phyloP scores from a whole-genome alignment of 2,888 invertebrate genomes.

The Lysandra coridon region DNA sequence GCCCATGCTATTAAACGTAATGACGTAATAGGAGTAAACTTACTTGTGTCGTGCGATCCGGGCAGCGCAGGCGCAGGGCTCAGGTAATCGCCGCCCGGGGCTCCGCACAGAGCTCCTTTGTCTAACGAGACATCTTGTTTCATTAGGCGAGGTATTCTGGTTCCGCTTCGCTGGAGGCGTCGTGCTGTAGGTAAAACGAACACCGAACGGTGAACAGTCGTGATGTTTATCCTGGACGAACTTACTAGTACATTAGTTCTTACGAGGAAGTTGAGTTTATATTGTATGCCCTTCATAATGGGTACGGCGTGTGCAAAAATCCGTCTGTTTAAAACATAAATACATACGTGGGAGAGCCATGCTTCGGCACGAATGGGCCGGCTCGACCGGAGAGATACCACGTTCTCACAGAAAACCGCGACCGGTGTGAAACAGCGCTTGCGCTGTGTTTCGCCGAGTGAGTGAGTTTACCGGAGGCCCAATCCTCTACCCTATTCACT shows the following conservation, averaged over 20 bases:
- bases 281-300: not conserved
- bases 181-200: not conserved
- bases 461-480: no score
- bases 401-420: no score
- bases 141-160: not conserved
- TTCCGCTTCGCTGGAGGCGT: not conserved
- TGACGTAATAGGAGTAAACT: not conserved
- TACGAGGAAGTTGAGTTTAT: not conserved
- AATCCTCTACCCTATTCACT: no score
- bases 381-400: no score
- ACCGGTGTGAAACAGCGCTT: no score
- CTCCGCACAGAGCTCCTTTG: not conserved
- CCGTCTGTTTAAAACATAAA: no score
- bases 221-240: not conserved
- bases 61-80: not conserved
- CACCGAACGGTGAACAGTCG: not conserved
- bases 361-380: no score
- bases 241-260: not conserved
- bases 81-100: not conserved
- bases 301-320: not conserved
- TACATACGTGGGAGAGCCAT: no score
- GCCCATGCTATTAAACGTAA: not conserved
- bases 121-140: slow-evolving; percentile 1
- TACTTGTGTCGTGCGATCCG: not conserved
- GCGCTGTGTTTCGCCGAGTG: no score